Percentiles rank a stretch among this genome's conserved stretches.
phyloP scores from a whole-genome alignment of 2,113 vertebrate species.

The Shinisaurus crocodilurus region DNA sequence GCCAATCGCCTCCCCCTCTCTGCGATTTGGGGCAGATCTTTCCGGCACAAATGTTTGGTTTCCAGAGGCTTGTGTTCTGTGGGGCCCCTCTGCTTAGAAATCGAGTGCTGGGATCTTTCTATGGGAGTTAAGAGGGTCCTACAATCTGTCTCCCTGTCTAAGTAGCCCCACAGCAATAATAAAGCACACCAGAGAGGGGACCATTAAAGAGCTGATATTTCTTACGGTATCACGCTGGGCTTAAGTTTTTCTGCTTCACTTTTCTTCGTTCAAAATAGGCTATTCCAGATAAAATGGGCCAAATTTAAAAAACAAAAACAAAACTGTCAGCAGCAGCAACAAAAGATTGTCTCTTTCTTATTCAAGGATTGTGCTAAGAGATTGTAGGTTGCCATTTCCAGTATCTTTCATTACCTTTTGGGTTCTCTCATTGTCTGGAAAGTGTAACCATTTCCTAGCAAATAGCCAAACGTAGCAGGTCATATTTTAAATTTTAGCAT shows the following conservation, averaged over 20 bases:
- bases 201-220: neutral
- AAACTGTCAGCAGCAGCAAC: no score
- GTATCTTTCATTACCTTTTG: neutral
- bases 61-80: neutral
- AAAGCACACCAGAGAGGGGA: neutral
- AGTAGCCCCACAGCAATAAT: neutral
- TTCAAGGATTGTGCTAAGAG: neutral
- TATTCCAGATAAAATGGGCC: neutral
- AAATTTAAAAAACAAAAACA: neutral
- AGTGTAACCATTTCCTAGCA: neutral
- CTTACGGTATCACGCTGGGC: neutral
- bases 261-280: neutral
- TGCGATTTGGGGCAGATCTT: neutral
- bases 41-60: neutral
- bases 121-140: neutral
- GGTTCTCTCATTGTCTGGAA: neutral
- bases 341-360: neutral
- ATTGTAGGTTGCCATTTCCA: neutral
- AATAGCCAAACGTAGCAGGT: neutral
- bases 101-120: neutral
- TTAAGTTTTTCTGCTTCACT: neutral
- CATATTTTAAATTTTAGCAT: neutral
- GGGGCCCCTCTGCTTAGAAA: neutral
- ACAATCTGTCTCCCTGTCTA: neutral
- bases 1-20: neutral